Base-by-base conservation (phyloP, 1,140 invertebrate genomes). In the Diorhabda sublineata region DNA sequence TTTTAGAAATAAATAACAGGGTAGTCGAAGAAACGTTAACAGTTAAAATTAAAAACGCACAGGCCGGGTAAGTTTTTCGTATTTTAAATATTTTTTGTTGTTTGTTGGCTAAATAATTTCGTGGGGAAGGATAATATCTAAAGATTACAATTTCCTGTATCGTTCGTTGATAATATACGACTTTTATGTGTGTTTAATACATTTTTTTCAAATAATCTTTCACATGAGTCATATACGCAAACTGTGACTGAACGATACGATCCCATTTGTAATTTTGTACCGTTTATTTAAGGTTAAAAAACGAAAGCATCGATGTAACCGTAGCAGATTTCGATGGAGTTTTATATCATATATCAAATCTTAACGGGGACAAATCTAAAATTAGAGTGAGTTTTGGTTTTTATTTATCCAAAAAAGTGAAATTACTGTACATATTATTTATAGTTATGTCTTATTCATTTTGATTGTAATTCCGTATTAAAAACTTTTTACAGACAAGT, bases 301-400 rank as follows among this genome's bases (percentile, higher is more conserved):
- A 92, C 75, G 97, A 99, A 81, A 92, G 91, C 69, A 95, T 96
- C 76, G 95, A 98, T 84, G 91, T 98, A 73, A 92, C 87, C 70
- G 88, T 98, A 81, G 92, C 95, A 75, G 98, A 99, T 87, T 99
- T 99, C 85, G 98, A 99, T 89, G 97, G 98, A 74, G 97, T 98
- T 66, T 83, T 99, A 68, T 99, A 97, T 86, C 96, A 98, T 83
- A 92, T 99, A 86, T 98, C 97, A 64, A 99, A 98, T 88, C 86
- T 95, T 73, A 92, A 95, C 84, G 91, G 90, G 74, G 96, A 99
- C 82, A 98, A 98, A 87, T 92, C 92, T 74, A 98, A 98, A 92
- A 88, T 98, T 85, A 91, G 91, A 85, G 96, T 98, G 86, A 66
- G 64, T 9, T 58, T 64, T 42, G n/a, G 26, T 26, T 26, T 26